A percentile compares a stretch with the other conserved stretches of the same genome.
phyloP scores from a whole-genome alignment of 2,888 invertebrate species.

The Lordiphosa fenestrarum region DNA sequence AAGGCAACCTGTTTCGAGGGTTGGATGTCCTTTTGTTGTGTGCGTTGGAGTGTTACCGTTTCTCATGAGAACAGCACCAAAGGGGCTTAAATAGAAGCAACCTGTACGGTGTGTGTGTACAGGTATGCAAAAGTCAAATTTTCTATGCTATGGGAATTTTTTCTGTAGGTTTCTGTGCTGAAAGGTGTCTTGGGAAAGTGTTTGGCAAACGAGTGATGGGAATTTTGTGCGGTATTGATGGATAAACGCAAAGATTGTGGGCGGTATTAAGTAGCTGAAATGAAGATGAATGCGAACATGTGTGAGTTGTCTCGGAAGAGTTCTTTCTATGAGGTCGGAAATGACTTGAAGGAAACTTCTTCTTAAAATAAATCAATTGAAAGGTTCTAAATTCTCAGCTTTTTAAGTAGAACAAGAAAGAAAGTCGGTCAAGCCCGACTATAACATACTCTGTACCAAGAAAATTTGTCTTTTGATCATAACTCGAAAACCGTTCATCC shows the following conservation, averaged over 20 bases:
- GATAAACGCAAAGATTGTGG: slow-evolving; percentile 18
- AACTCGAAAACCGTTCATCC: no score
- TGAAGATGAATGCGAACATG: no score
- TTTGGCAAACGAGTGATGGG: slow-evolving; percentile 41
- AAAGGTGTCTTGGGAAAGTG: slow-evolving; percentile 54
- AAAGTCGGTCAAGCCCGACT: no score
- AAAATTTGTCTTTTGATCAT: no score
- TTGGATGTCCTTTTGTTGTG: slow-evolving; percentile 74
- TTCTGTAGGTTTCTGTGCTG: slow-evolving; percentile 8
- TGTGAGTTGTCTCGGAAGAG: no score
- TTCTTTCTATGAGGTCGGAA: no score
- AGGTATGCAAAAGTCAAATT: slow-evolving; percentile 69
- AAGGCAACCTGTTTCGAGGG: slow-evolving; percentile 58
- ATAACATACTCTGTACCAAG: no score
- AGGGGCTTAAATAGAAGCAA: slow-evolving; percentile 41
- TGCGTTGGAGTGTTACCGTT: slow-evolving; percentile 75
- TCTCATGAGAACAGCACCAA: slow-evolving; percentile 53
- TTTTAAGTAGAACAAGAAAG: no score
- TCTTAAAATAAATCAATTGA: no score
- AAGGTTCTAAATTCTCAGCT: no score
- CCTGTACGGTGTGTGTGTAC: slow-evolving; percentile 19
- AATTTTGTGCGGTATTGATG: slow-evolving; percentile 38
- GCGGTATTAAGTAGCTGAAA: slow-evolving; percentile 7
- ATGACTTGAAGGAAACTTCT: no score
- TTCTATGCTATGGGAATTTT: slow-evolving; percentile 53